phyloP scores from a whole-genome alignment of 1,140 invertebrate genomes.

The Theocolax elegans region DNA sequence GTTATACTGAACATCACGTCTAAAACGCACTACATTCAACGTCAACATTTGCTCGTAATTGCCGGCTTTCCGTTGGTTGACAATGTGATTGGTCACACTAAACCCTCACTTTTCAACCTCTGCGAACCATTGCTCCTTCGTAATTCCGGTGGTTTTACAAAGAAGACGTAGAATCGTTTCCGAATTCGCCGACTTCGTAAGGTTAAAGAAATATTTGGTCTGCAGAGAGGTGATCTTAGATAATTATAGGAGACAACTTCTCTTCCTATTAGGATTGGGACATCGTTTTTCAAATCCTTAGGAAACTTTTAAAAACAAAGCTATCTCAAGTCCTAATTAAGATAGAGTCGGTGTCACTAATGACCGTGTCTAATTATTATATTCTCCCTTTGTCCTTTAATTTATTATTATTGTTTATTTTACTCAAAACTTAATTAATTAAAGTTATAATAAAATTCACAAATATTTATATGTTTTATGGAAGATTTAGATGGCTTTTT shows the following conservation, averaged over 20 bases:
- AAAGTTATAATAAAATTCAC: too few species aligned
- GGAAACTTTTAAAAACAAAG: neutral
- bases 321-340: neutral
- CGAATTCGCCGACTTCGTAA: neutral
- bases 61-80: constrained; percentile 22
- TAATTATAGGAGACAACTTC: constrained; percentile 10
- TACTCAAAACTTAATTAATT: too few species aligned
- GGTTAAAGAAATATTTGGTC: constrained; percentile 17
- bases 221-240: neutral
- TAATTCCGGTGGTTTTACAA: neutral
- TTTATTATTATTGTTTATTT: too few species aligned
- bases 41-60: constrained; percentile 5
- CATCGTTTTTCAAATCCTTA: neutral
- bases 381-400: too few species aligned
- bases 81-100: constrained; percentile 25
- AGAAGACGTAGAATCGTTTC: neutral
- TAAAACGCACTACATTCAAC: constrained; percentile 1
- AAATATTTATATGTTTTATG: too few species aligned
- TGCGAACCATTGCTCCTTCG: neutral
- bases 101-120: neutral
- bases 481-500: too few species aligned
- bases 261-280: neutral
- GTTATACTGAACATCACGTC: neutral
- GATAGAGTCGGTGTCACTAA: too few species aligned
- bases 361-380: too few species aligned